Evolutionary conservation across 2,113 vertebrate species (phyloP), one percentile per base, ranked within the genome.

Genomic region (Acanthochromis polyacanthus): DNA sequence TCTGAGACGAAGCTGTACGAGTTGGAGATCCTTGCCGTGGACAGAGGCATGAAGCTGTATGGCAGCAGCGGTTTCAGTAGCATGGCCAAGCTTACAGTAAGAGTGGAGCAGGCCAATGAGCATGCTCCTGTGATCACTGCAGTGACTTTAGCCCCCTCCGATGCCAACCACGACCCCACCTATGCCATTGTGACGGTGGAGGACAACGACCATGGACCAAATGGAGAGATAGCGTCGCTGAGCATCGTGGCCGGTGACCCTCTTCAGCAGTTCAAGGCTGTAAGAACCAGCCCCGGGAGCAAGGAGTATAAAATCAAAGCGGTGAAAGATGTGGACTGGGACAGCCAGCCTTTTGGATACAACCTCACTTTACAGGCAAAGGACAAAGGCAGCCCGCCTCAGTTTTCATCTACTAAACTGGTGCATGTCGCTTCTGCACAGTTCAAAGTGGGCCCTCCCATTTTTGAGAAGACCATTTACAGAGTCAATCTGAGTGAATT

Each of bases 1-100:
- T 82, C 92, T 0, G 97, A 99, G 87, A 95, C 91, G 1, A 96
- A 95, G 80, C 92, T 73, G 83, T 97, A 97, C 0, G 97, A 99
- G 52, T 88, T 99, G 93, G 98, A 99, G 88, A 96, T 99, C 68
- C 96, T 99, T 0, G 98, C 98, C 0, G 97, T 97, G 86, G 98
- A 99, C 88, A 96, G 98, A 45, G 98, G 98, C 0, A 95, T 97
- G 96, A 99, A 99, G 86, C 78, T 99, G 8, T 99, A 99, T 0
- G 98, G 98, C 2, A 98, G 97, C 91, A 98, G 97, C 51, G 98
- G 98, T 9, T 94, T 99, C 91, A 99, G 98, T 83, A 99, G 98
- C 90, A 97, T 97, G 96, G 98, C 98, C 74, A 97, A 94, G 80
- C 94, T 99, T 4, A 96, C 94, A 0, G 94, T 99, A 67, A 92